Evolutionary conservation across 1,140 invertebrate genomes (phyloP), one percentile per base, ranked within the genome.

Genomic region (Macrobrachium rosenbergii): DNA sequence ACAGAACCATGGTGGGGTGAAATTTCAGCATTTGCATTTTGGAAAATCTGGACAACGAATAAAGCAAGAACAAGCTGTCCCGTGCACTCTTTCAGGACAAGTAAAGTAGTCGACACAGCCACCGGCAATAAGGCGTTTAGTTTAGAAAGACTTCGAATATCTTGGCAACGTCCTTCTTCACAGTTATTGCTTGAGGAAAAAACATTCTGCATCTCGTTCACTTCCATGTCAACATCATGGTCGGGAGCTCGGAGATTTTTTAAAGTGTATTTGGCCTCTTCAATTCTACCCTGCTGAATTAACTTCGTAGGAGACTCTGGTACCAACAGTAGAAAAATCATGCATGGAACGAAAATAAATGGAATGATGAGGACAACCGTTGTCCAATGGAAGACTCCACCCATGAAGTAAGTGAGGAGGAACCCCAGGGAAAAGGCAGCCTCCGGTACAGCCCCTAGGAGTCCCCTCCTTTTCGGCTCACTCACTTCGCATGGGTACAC

Each of bases 391-490:
- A 84, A 21, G 52, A 80, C 23, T 28, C 75, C 81, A n/a, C 23
- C 82, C 58, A 88, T 59, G 37, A 88, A 76, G 76, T 83, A 83
- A 11, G 82, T 73, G n/a, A 83, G 81, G 11, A 88, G 63, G 76
- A 80, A 88, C n/a, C 87, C 87, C 62, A 88, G 63, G 17, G 87
- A 88, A 77, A 83, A 88, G 81, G 81, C 64, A 14, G 82, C 28
- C 6, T 88, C 87, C 11, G 82, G 64, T 6, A 83, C 17, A 17
- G 82, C 62, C 3, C 82, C 87, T 5, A 88, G 28, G 43, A 83
- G 8, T 11, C 82, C 87, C 17, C 87, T 75, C 58, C 82, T 43
- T 11, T 45, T 8, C 12, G 77, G 75, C 75, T 88, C 87, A 11
- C 23, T 69, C 58, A 88, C 75, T 52, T 88, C 87, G 59, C 87